Evolutionary conservation across 2,113 vertebrate genomes (phyloP), one percentile per base, ranked within the genome.

Genomic region (Antennarius striatus): DNA sequence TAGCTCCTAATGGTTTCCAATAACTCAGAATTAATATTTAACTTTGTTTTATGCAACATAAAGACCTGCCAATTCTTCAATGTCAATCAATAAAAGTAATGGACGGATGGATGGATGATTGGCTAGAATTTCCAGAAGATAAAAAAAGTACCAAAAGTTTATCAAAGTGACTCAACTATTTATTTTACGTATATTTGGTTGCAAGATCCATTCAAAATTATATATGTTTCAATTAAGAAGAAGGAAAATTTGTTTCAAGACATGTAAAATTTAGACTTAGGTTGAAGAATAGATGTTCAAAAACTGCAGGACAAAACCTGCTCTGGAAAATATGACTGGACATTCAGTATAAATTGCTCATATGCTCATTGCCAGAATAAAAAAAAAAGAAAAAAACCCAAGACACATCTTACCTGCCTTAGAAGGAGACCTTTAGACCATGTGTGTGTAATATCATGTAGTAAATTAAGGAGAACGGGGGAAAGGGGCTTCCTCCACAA

Each of bases 331-430:
- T 39, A 29, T 22, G 43, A 43, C 39, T 22, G 30, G 42, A 43
- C 11, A 43, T 43, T 43, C 11, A 43, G 10, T 43, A 43, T 43
- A 12, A 43, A 3, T 12, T 12, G 30, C 46, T 56, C 30, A 65
- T 4, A 63, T 46, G 39, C 39, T 40, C 5, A 75, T 42, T 53
- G 32, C 32, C 32, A 36, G 10, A 59, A 52, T 10, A 16, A 65
- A 2, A 63, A 46, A 63, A 46, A 10, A 48, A 68, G 42, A 63
- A 46, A 10, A 45, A 68, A 39, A 8, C 36, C n/a, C n/a, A 54
- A 72, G 56, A 64, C 10, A 45, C 53, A 46, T 0, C 84, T 85
- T 86, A 88, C 84, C 87, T 81, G 51, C 45, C n/a, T 63, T 30
- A 60, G 28, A 47, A 54, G 52, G 42, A 69, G 3, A 49, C 11